phyloP scores from a whole-genome alignment of 2,113 vertebrate genomes.

The Albula goreensis region DNA sequence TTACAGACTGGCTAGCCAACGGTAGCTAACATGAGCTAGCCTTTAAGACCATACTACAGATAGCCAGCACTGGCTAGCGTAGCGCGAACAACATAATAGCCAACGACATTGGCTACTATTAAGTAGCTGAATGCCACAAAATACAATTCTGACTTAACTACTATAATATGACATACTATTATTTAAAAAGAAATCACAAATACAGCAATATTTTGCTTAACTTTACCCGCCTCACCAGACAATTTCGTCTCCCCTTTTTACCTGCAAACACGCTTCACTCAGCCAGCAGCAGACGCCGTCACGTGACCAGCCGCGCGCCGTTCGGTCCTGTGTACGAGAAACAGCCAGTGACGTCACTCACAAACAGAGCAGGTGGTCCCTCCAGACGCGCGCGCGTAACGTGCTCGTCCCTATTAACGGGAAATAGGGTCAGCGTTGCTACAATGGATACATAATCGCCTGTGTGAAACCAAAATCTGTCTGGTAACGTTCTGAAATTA shows the following conservation, averaged over 20 bases:
- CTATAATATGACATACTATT: background rate
- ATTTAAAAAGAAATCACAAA: background rate
- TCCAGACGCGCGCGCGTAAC: background rate
- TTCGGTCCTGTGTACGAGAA: conserved; percentile 38
- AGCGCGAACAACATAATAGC: background rate
- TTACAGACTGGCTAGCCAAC: background rate
- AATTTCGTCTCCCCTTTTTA: conserved; percentile 51
- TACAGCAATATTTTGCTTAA: background rate
- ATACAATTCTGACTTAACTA: background rate
- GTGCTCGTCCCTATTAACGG: background rate
- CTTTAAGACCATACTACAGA: background rate
- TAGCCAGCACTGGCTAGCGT: conserved; percentile 10
- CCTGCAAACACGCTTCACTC: conserved; percentile 75
- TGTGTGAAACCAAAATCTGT: no score
- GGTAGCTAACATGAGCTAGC: conserved; percentile 19
- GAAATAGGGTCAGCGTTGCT: background rate
- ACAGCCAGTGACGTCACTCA: conserved; percentile 28
- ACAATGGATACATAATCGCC: background rate
- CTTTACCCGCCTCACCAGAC: background rate
- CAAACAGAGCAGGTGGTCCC: background rate
- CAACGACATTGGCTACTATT: background rate
- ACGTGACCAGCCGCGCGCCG: conserved; percentile 63
- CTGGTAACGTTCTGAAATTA: no score
- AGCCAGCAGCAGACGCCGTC: conserved; percentile 69
- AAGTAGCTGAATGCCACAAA: background rate